A percentile compares a stretch with the other conserved stretches of the same genome.
These are phyloP conservation scores for Drosophila bipectinata DNA, from an alignment of 1,140 invertebrate species.

Conservation along the genomic window DNA sequence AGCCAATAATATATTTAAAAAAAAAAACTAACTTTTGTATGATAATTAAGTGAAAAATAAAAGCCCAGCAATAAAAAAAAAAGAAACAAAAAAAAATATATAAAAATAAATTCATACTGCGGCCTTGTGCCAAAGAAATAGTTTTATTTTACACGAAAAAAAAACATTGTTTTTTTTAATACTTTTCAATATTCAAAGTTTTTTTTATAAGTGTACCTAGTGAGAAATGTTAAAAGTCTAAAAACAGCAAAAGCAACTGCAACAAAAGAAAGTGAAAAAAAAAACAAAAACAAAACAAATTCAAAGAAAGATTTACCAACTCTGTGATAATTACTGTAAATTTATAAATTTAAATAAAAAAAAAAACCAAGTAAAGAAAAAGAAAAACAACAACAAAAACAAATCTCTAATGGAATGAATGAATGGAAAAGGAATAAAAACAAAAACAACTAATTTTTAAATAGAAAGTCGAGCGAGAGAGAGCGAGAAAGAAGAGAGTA, in stretches of 20 bases:
- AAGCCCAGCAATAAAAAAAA: conserved; percentile 29
- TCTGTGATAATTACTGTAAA: conserved; percentile 84
- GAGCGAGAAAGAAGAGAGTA: conserved; percentile 1
- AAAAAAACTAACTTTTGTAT: conserved; percentile 21
- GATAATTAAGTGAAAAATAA: conserved; percentile 62
- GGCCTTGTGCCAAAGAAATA: conserved; percentile 67
- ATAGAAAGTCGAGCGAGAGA: conserved; percentile 31
- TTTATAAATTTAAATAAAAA: conserved; percentile 83
- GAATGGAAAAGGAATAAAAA: conserved; percentile 28
- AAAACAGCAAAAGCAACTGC: conserved; percentile 74
- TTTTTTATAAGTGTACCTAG: conserved; percentile 83
- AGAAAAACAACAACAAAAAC: conserved; percentile 47
- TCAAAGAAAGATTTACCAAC: conserved; percentile 84
- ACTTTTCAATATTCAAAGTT: conserved; percentile 64
- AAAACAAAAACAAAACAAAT: conserved; percentile 73
- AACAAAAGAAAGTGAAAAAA: conserved; percentile 74
- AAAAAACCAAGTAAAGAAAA: conserved; percentile 29
- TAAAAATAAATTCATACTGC: conserved; percentile 52
- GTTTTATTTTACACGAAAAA: conserved; percentile 62
- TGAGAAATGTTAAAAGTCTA: conserved; percentile 82
- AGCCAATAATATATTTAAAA: conserved; percentile 62
- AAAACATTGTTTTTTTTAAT: conserved; percentile 74
- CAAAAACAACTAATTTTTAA: conserved; percentile 59
- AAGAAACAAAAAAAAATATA: conserved; percentile 32
- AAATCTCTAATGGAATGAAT: conserved; percentile 64